Base-by-base conservation (phyloP, 2,888 invertebrate genomes). In the Orchesella flavescens region DNA sequence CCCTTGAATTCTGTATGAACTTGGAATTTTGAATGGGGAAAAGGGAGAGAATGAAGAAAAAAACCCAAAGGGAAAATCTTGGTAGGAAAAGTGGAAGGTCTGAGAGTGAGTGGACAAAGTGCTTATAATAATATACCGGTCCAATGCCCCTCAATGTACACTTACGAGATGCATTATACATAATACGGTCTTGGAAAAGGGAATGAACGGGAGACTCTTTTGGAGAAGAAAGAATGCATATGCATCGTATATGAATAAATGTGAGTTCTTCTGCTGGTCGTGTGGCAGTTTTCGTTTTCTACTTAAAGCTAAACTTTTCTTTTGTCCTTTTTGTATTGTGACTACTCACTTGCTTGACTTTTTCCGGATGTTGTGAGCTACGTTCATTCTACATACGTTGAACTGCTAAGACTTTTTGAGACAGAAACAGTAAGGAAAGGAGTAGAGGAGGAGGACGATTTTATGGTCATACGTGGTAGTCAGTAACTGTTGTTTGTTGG, bases 1-100 rank as follows among this genome's bases (percentile, higher is more conserved):
- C n/a, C 55, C 55, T 55, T 66, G 76, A 66, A 76, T 66, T 76
- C 15, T 55, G 53, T 53, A 75, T 65, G 65, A 66, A 66, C 55
- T 43, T 53, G 65, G 49, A 74, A 57, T 57, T 13, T 13, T n/a
- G 15, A 61, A 61, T 9, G n/a, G 44, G 61, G 43, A 63, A n/a
- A 63, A 19, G 72, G 1, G n/a, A 71, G 57, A 55, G 57, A 13
- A 21, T 55, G 34, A n/a, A n/a, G 15, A 19, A 1, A 69, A 17
- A 43, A 17, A 43, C 0, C 15, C 46, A 10, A 21, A 34, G 7
- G 34, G 34, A 7, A 34, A 34, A 34, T 34, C 34, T 34, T 34
- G 34, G 34, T 4, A 34, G 34, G 34, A 34, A 7, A 34, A 34
- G 34, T 34, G 34, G 34, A 34, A 7, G 34, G 34, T 34, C 34